phyloP scores from a whole-genome alignment of 64 coral and sea anemone species.

The Montipora sp. region DNA sequence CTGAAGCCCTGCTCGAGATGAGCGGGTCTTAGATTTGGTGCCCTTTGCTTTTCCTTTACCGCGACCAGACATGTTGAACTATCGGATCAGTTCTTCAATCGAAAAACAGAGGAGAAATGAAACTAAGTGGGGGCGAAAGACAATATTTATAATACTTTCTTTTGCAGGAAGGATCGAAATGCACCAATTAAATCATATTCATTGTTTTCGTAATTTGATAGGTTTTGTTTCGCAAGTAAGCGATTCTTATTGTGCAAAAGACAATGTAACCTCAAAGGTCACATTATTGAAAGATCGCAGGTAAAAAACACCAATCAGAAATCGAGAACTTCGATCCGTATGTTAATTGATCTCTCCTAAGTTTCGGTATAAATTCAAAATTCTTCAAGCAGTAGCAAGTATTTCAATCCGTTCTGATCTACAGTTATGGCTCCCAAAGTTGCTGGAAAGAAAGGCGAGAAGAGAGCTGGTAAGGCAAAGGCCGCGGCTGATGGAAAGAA shows the following conservation, averaged over 20 bases:
- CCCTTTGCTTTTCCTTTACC: constrained; percentile 16
- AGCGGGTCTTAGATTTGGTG: constrained; percentile 23
- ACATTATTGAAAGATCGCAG: background rate
- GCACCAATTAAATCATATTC: constrained; percentile 3
- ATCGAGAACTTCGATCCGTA: constrained; percentile 1
- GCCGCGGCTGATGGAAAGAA: constrained; percentile 26
- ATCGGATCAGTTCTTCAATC: too few species aligned
- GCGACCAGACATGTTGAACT: constrained; percentile 8
- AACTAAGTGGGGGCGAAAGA: background rate
- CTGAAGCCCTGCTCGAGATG: constrained; percentile 10
- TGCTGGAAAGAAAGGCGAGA: constrained; percentile 62
- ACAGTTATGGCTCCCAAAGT: constrained; percentile 34
- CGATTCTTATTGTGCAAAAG: background rate
- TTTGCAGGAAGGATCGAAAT: background rate
- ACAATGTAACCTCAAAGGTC: background rate
- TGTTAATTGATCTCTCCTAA: background rate
- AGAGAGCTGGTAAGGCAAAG: constrained; percentile 45
- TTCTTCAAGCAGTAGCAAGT: background rate
- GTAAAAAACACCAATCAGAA: background rate
- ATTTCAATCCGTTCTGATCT: background rate
- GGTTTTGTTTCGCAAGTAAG: background rate
- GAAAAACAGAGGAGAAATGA: background rate
- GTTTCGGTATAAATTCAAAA: background rate
- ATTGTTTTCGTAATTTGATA: background rate
- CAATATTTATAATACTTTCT: background rate